Base-by-base conservation (phyloP, 2,113 vertebrate genomes). In the Cercocebus atys region DNA sequence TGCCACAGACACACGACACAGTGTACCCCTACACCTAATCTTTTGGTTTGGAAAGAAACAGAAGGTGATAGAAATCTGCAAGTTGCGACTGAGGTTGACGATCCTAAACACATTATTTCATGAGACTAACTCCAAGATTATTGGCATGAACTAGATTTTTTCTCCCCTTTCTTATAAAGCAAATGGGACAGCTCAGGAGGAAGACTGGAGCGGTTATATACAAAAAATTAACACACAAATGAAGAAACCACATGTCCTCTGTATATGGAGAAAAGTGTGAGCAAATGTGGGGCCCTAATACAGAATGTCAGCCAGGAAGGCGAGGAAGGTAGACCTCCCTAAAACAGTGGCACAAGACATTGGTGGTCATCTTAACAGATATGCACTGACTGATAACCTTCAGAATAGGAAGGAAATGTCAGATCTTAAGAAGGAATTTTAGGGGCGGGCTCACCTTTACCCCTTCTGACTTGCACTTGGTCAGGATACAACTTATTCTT, bases 161-260 rank as follows among this genome's bases (percentile, higher is more conserved):
- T 18, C 47, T 43, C 22, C 10, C 4, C 4, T 18, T 12, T 82
- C 25, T 30, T 13, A 13, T 3, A 38, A 0, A n/a, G 72, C 32
- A 72, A 52, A 5, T 2, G 5, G 6, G 17, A 27, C 16, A 1
- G 5, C 12, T 57, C 23, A 43, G 0, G 12, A 79, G 83, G 23
- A 32, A 72, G 64, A 23, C 0, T 0, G 35, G 30, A 25, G 11
- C 2, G 3, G 8, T 0, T 0, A 2, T 2, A 3, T 9, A 20
- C 45, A 30, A 47, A 52, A 59, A 30, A 14, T 12, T 10, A 43
- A 16, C 61, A 23, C 20, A 3, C 0, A 11, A 2, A 8, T 0
- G 4, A 7, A 20, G 11, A 1, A 3, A 25, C 10, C 30, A 1
- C 8, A 0, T 4, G 18, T 6, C 7, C 40, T 38, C 66, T 12